A percentile compares a stretch with the other conserved stretches of the same genome.
Evolutionary conservation across 2,113 vertebrate genomes (phyloP).

Genomic region (Capreolus pygargus): DNA sequence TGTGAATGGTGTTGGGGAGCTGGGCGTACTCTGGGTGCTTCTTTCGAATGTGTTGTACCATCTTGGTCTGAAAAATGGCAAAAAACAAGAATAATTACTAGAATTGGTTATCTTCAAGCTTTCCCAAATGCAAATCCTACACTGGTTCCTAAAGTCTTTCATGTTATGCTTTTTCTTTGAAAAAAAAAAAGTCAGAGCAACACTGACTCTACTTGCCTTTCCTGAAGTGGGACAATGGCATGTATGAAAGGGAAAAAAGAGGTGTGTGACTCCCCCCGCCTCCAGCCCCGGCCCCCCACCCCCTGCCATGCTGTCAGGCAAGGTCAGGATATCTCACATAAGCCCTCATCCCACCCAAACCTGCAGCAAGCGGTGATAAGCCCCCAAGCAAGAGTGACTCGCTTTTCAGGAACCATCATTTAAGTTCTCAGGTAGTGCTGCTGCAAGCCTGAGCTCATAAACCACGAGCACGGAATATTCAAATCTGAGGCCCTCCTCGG

Average conservation of each 20-base stretch:
- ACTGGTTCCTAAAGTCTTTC: background rate
- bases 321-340: background rate
- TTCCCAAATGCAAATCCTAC: background rate
- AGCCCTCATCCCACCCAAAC: background rate
- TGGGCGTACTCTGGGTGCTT: constrained; percentile 95
- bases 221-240: background rate
- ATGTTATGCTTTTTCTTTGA: background rate
- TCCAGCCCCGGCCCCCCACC: fast-evolving
- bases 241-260: background rate
- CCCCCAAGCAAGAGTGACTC: background rate
- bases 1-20: constrained; percentile 86
- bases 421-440: background rate
- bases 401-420: background rate
- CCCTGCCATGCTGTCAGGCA: background rate
- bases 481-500: background rate
- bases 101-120: background rate
- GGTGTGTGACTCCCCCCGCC: background rate
- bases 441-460: background rate
- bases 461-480: background rate
- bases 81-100: background rate
- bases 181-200: background rate
- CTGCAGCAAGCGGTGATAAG: background rate
- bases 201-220: background rate
- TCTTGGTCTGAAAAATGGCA: constrained; percentile 88
- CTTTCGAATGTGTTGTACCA: constrained; percentile 99